Evolutionary conservation across 2,113 vertebrate genomes (phyloP), one percentile per base, ranked within the genome.

Genomic region (Apeltes quadracus): DNA sequence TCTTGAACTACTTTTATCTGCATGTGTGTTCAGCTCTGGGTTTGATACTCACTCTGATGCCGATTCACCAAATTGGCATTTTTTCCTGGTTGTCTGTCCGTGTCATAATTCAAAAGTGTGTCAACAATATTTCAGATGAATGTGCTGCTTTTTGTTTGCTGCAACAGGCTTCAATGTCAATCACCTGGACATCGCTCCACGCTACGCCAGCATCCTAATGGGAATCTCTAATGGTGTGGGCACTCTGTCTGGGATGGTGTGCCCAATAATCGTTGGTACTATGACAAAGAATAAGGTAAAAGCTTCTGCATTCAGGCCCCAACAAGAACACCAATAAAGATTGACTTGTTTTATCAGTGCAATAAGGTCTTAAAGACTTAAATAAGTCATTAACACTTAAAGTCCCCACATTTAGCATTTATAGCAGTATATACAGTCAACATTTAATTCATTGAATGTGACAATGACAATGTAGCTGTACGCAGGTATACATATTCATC

Each of bases 161-260:
- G 51, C 39, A 44, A 54, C 66, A 99, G 98, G 98, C 69, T 99
- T 99, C 92, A 99, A 99, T 74, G 98, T 99, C 76, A 99, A 99
- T 87, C 98, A 99, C 72, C 90, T 99, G 93, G 98, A 99, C 87
- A 99, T 99, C 66, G 98, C 98, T 72, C 98, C 98, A 0, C 96
- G 98, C 79, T 99, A 99, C 59, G 98, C 98, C 87, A 99, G 98
- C 84, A 99, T 99, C 89, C 93, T 99, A 74, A 99, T 99, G 98
- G 98, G 98, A 43, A 99, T 99, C 90, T 99, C 98, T 44, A 99
- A 99, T 69, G 98, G 98, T 55, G 98, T 99, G 83, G 98, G 98
- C 58, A 99, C 98, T 11, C 88, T 99, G 82, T 99, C 97, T 66
- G 98, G 98, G 73, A 99, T 99, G 98, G 98, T 99, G 81, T 99